Evolutionary conservation across 2,888 invertebrate genomes (phyloP), one percentile per base, ranked within the genome.

Genomic region (Metellina segmentata): DNA sequence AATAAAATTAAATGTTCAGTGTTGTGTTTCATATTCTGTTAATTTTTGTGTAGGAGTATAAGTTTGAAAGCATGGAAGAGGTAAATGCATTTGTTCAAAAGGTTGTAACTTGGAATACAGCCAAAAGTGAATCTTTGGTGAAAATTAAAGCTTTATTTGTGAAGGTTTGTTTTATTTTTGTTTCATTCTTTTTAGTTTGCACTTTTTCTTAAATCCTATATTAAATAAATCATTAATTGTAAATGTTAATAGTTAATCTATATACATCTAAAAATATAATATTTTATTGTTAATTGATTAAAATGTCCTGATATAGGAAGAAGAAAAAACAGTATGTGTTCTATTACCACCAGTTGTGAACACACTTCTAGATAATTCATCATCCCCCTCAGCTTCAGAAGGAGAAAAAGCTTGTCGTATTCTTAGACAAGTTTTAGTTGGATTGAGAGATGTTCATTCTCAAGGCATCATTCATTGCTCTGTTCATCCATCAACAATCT

Each of bases 81-180:
- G 51, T 49, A n/a, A 87, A 48, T 19, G 34, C 16, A 34, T 78
- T 91, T 51, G 9, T 83, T 6, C 77, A 79, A 34, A 87, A 53
- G 13, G 82, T 72, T 20, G 70, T 72, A 52, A 7, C 53, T 9
- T 91, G 91, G 91, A 87, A 91, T 78, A 78, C 82, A 51, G 77
- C 74, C 11, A 87, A 87, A 91, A 86, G 91, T 82, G 78, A 91
- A 19, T 72, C 48, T 6, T 72, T 91, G n/a, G 78, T 87, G 11
- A 91, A 91, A 61, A 72, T 87, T 9, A 91, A 82, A 51, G 87
- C 81, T 8, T 72, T 91, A 51, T 91, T 91, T 82, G 19, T 71
- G 20, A 86, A 87, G 82, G 91, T 91, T 71, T 49, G 72, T 75
- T 34, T 51, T 52, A 19, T 13, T 48, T 51, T 20, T 83, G 19